Conservation (phyloP, 2,797 vertebrate genomes). For the Takifugu rubripes region DNA sequence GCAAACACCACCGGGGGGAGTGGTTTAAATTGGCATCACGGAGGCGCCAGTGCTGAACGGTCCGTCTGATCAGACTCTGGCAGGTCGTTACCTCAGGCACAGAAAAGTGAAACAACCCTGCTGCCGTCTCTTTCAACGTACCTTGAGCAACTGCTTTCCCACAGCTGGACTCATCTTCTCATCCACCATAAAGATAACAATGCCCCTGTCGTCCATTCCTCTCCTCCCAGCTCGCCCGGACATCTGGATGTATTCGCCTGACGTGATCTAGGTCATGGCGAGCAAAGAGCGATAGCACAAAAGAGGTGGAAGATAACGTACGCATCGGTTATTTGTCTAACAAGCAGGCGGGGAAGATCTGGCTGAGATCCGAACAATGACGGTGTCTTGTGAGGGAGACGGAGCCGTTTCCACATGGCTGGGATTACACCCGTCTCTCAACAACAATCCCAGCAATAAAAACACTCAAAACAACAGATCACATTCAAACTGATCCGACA, state of each 20-base stretch:
- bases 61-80: background rate
- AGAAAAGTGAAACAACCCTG: background rate
- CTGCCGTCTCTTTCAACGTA: conserved; percentile 47
- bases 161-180: conserved; percentile 97
- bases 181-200: conserved; percentile 98
- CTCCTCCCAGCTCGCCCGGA: conserved; percentile 95
- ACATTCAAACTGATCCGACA: conserved; percentile 26
- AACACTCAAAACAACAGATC: background rate
- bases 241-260: conserved; percentile 99
- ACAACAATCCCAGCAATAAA: conserved; percentile 14
- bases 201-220: conserved; percentile 98
- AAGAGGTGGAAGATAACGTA: background rate
- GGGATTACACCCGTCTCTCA: conserved; percentile 29
- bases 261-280: conserved; percentile 82
- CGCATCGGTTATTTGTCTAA: background rate
- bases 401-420: conserved; percentile 15
- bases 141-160: conserved; percentile 97
- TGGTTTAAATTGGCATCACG: too few species aligned
- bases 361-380: background rate
- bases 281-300: conserved; percentile 11
- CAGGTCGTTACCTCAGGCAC: background rate
- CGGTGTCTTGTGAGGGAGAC: background rate
- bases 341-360: background rate
- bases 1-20: too few species aligned
- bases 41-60: too few species aligned